Percentiles rank a stretch among this genome's conserved stretches.
Evolutionary conservation across 2,113 vertebrate species (phyloP).

Genomic region (Lagenorhynchus albirostris): DNA sequence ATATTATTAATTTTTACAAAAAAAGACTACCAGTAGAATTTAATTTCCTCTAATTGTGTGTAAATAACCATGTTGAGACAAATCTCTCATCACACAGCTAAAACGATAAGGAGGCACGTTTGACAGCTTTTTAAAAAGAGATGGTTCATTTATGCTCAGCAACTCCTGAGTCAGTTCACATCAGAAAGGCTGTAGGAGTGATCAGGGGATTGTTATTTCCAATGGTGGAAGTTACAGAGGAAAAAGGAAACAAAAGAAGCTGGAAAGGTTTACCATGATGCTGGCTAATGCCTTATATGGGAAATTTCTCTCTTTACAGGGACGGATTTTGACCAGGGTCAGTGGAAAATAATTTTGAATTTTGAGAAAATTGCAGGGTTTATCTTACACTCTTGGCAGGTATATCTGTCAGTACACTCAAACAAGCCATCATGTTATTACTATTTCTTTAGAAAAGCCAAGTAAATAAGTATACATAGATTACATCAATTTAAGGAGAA

Average conservation of each 20-base stretch:
- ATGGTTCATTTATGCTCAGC: neutral
- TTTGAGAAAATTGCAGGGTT: constrained; percentile 4
- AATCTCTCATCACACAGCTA: neutral
- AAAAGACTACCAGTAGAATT: neutral
- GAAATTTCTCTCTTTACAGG: neutral
- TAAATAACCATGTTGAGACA: neutral
- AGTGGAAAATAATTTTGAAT: constrained; percentile 34
- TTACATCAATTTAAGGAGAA: neutral
- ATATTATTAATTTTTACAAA: neutral
- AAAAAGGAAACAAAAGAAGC: neutral
- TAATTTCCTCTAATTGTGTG: neutral
- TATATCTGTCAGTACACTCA: neutral
- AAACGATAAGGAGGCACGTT: neutral
- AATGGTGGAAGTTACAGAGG: neutral
- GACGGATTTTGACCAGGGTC: neutral
- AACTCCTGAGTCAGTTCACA: neutral
- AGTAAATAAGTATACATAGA: neutral
- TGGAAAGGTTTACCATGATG: neutral
- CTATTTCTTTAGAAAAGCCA: constrained; percentile 17
- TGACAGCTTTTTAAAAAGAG: neutral
- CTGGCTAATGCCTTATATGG: neutral
- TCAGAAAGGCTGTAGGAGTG: neutral
- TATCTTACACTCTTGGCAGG: neutral
- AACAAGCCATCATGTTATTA: neutral
- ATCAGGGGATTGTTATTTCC: neutral